Conservation (phyloP, 2,113 vertebrate genomes). For the Choloepus hoffmanni region DNA sequence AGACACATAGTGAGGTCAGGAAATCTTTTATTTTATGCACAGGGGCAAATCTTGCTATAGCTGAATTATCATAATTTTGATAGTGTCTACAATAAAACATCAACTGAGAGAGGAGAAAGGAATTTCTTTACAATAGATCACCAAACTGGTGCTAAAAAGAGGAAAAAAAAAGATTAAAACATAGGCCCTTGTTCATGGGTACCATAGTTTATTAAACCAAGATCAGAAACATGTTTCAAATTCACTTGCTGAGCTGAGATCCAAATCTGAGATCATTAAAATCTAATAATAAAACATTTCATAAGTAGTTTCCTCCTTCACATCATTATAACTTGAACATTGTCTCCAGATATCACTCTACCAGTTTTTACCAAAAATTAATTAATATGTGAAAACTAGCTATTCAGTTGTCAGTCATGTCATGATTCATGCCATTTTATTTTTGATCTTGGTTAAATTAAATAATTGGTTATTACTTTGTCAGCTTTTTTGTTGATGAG, state of each 20-base stretch:
- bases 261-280: not conserved
- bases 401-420: not conserved
- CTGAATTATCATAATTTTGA: not conserved
- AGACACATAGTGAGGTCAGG: not conserved
- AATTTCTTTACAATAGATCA: conserved; percentile 15
- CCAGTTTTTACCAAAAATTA: not conserved
- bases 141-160: not conserved
- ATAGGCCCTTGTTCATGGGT: not conserved
- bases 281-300: not conserved
- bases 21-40: not conserved
- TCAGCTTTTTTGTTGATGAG: not conserved
- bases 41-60: not conserved
- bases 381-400: not conserved
- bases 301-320: not conserved
- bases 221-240: not conserved
- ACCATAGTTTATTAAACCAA: not conserved
- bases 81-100: not conserved
- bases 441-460: conserved; percentile 25
- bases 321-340: not conserved
- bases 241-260: not conserved
- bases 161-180: not conserved
- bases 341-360: not conserved
- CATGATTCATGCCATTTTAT: not conserved
- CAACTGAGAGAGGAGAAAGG: not conserved
- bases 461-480: conserved; percentile 41